Evolutionary conservation across 2,113 vertebrate species (phyloP).

Genomic region (Microtus richardsoni): DNA sequence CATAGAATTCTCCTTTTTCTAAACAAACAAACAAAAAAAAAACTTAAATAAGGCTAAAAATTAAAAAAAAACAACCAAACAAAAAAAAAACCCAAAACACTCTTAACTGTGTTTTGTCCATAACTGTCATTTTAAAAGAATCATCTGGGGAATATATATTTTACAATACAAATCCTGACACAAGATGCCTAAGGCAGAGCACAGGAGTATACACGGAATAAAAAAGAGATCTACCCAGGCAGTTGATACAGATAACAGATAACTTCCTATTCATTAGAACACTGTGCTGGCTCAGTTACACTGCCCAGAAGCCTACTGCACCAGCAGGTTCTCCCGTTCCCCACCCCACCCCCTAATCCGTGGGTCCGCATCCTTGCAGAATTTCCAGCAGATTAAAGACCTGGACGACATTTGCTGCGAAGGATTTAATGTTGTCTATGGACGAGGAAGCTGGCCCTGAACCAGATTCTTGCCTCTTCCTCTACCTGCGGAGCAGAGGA

Average conservation of each 20-base stretch:
- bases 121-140: neutral
- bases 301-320: neutral
- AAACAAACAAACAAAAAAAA: neutral
- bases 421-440: neutral
- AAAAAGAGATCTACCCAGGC: neutral
- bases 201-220: neutral
- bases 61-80: no score
- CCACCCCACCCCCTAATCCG: neutral
- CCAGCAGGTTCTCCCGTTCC: neutral
- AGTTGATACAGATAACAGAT: neutral
- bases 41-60: no score
- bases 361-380: neutral
- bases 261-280: neutral
- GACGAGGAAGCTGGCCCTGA: neutral
- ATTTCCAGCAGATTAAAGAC: neutral
- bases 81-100: no score
- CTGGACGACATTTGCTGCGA: neutral
- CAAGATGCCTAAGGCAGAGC: neutral
- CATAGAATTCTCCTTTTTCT: neutral
- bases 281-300: neutral
- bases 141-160: neutral
- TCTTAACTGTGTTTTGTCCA: neutral
- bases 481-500: neutral
- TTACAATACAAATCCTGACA: neutral
- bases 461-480: neutral